Evolutionary conservation across 2,888 invertebrate genomes (phyloP).

Genomic region (Acleris literana): DNA sequence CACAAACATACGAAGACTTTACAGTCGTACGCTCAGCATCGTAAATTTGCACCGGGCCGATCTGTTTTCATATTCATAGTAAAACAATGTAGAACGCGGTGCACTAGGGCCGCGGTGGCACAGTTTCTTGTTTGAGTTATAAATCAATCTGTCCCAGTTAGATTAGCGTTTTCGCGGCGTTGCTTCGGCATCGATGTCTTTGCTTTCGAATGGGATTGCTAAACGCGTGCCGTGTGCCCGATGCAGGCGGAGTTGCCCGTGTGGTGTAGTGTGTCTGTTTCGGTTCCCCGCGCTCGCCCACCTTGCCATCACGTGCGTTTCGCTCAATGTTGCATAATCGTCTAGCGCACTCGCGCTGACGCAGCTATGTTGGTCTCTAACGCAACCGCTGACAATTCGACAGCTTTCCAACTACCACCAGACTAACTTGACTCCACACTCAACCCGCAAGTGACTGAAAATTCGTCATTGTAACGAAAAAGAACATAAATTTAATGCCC

Average conservation of each 20-base stretch:
- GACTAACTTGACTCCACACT: too few relatives aligned
- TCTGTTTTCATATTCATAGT: slow-evolving; percentile 73
- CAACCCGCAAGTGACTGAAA: too few relatives aligned
- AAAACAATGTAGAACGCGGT: slow-evolving; percentile 71
- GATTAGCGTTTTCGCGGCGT: slow-evolving; percentile 68
- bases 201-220: slow-evolving; percentile 74
- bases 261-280: slow-evolving; percentile 39
- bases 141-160: slow-evolving; percentile 79
- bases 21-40: slow-evolving; percentile 24
- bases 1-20: slow-evolving; percentile 14
- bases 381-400: slow-evolving; percentile 54
- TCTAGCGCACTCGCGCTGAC: slow-evolving; percentile 57
- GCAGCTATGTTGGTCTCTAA: slow-evolving; percentile 67
- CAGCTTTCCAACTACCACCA: too few relatives aligned
- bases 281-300: slow-evolving; percentile 49
- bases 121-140: slow-evolving; percentile 77
- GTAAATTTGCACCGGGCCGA: slow-evolving; percentile 44
- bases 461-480: too few relatives aligned
- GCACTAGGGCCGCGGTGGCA: slow-evolving; percentile 77
- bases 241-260: slow-evolving; percentile 39
- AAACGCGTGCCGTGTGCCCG: slow-evolving; percentile 57
- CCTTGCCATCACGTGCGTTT: slow-evolving; percentile 56
- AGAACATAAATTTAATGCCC: too few relatives aligned
- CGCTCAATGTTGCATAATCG: slow-evolving; percentile 61
- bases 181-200: slow-evolving; percentile 64